Base-by-base conservation (phyloP, 2,888 invertebrate genomes). In the Steromphala cineraria region DNA sequence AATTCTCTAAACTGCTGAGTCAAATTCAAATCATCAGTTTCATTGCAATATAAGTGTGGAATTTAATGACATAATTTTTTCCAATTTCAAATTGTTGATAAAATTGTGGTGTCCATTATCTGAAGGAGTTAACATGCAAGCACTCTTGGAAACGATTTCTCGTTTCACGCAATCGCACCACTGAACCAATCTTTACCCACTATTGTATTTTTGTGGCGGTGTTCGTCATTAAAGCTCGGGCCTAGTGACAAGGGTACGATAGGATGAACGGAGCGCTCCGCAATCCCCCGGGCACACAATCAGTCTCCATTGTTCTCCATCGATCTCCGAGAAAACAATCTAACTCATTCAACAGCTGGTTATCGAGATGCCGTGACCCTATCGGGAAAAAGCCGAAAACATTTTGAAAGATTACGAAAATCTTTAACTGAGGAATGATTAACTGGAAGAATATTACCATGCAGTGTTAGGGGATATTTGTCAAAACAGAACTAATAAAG, bases 231-330 rank as follows among this genome's bases (percentile, higher is more conserved):
- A 62, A 62, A 62, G 62, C 62, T 13, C 62, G 62, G 62, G 28
- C 62, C 28, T n/a, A 28, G 24, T 28, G 62, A 62, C 62, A 62
- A 62, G 62, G 62, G 62, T 62, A 62, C 62, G 28, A 62, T 24
- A 28, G 62, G 62, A 62, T 62, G 62, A 62, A 28, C 62, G 28
- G 62, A 62, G 17, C 24, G 24, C 62, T 24, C 62, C 15, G 62
- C 24, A 28, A 24, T 24, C 62, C 62, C 62, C 62, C 28, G 62
- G 62, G 62, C 62, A 24, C 62, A 28, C 82, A 82, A 82, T 82
- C 79, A 82, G 76, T 75, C 46, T 19, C 80, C 77, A 82, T 82
- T 82, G 82, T 82, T 77, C 79, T 40, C 53, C 80, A 82, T 82
- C 77, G 82, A 82, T 82, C 82, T 52, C 52, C 31, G 21, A 28